These are phyloP conservation scores for Galbula dea DNA, from an alignment of 2,113 vertebrate species.

Conservation along the genomic window DNA sequence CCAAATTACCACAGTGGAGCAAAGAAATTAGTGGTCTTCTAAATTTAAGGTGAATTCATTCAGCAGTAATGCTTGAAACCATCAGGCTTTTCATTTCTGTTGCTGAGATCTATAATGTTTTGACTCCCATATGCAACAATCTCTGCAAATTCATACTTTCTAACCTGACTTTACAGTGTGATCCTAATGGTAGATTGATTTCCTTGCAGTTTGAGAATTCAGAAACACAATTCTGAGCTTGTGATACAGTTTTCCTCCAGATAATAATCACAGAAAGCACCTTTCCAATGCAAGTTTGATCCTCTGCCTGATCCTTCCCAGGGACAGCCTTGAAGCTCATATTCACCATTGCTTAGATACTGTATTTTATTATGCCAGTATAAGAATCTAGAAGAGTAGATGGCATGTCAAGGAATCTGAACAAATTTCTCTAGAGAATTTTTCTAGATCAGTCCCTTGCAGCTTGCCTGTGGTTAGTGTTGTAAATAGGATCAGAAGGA, in stretches of 20 bases:
- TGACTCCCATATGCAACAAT: not conserved
- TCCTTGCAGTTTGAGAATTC: not conserved
- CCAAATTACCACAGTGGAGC: not conserved
- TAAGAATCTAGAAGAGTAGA: not conserved
- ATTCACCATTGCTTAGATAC: not conserved
- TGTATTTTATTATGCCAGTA: not conserved
- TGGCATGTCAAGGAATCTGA: not conserved
- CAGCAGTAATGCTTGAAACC: not conserved
- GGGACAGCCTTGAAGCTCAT: not conserved
- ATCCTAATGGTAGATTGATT: not conserved
- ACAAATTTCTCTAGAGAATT: constrained; percentile 6
- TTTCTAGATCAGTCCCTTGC: constrained; percentile 19
- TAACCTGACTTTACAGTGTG: not conserved
- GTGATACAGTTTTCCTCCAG: not conserved
- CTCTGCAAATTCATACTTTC: not conserved
- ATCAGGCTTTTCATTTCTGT: not conserved
- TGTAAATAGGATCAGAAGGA: constrained; percentile 42
- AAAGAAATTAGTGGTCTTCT: not conserved
- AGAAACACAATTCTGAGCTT: not conserved
- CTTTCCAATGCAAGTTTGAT: not conserved
- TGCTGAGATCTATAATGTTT: not conserved
- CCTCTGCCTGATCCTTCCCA: not conserved
- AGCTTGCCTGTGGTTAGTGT: not conserved
- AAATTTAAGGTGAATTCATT: not conserved
- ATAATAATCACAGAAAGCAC: not conserved